phyloP scores from a whole-genome alignment of 2,113 vertebrate species.

The Lepisosteus oculatus region DNA sequence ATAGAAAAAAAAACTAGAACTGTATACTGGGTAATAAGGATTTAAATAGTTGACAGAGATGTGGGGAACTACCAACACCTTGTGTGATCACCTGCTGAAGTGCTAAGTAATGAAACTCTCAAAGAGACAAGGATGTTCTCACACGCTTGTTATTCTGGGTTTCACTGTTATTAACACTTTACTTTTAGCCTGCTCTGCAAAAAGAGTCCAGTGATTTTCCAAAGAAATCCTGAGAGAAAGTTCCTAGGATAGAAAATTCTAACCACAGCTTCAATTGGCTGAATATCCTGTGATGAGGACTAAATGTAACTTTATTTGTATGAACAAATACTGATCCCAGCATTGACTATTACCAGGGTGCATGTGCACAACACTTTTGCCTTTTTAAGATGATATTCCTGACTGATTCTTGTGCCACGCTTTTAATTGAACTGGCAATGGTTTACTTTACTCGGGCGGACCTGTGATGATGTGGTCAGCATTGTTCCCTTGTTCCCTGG shows the following conservation, averaged over 20 bases:
- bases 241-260: neutral
- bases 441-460: too few species aligned
- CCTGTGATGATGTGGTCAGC: too few species aligned
- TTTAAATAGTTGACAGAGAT: neutral
- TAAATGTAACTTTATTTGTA: neutral
- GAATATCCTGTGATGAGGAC: neutral
- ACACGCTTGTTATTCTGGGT: too few species aligned
- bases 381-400: too few species aligned
- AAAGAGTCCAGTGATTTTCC: neutral
- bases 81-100: neutral
- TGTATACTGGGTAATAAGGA: neutral
- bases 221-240: neutral
- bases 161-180: too few species aligned
- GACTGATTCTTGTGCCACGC: too few species aligned
- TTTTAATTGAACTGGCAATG: too few species aligned
- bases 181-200: too few species aligned
- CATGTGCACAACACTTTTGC: too few species aligned
- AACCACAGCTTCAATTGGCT: neutral
- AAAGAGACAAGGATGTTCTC: neutral
- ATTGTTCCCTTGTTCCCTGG: too few species aligned
- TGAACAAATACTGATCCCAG: slow-evolving; percentile 6
- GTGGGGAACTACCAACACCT: neutral
- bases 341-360: too few species aligned
- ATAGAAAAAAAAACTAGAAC: too few species aligned
- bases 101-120: neutral